Conservation (phyloP, 2,113 vertebrate genomes). For the Gymnobelideus leadbeateri region DNA sequence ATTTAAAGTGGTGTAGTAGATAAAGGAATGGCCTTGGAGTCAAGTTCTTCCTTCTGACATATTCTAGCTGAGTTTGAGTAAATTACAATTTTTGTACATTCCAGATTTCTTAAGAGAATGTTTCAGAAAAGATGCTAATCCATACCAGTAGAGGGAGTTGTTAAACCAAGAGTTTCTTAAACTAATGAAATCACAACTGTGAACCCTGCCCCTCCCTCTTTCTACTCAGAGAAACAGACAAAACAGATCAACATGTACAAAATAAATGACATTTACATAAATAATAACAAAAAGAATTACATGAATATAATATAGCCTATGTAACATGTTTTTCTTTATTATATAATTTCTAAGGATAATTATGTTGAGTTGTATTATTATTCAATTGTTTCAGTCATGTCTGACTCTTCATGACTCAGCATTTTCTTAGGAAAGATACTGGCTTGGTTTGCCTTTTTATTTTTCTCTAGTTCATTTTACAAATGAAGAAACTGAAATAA, state of each 20-base stretch:
- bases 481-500: too few species aligned
- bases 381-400: too few species aligned
- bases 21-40: neutral
- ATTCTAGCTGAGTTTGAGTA: neutral
- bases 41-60: neutral
- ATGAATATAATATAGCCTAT: neutral
- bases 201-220: neutral
- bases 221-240: neutral
- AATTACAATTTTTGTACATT: neutral
- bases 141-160: neutral
- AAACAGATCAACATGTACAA: neutral
- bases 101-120: neutral
- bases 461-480: too few species aligned
- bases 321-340: neutral
- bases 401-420: too few species aligned
- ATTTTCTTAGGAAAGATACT: too few species aligned
- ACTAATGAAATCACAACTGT: neutral
- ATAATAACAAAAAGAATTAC: neutral
- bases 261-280: neutral
- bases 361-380: neutral
- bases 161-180: neutral
- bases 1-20: neutral
- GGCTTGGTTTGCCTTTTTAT: too few species aligned
- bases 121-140: neutral
- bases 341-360: neutral